phyloP scores from a whole-genome alignment of 2,888 invertebrate species.

The Diachrysia chrysitis region DNA sequence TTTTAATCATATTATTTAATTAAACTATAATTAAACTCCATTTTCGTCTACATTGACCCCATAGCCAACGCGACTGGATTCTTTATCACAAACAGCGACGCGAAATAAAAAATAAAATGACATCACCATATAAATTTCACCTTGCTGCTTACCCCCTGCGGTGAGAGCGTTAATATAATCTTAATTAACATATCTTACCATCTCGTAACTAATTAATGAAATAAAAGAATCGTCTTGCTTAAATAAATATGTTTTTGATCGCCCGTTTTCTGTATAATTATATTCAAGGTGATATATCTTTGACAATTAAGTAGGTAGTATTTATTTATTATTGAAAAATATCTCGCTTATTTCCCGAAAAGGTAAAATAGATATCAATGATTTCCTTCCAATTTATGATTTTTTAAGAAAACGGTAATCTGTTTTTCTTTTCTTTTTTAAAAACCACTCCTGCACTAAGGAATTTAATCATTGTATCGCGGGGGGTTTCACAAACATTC shows the following conservation, averaged over 20 bases:
- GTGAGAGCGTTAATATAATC: slow-evolving; percentile 50
- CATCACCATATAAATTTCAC: slow-evolving; percentile 43
- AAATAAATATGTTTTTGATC: slow-evolving; percentile 38
- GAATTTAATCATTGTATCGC: too few relatives aligned
- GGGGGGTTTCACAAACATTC: too few relatives aligned
- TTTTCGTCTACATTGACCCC: not conserved
- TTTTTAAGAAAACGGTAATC: too few relatives aligned
- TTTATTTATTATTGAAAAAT: not conserved
- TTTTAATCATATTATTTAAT: too few relatives aligned
- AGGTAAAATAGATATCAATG: too few relatives aligned
- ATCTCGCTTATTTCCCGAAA: too few relatives aligned
- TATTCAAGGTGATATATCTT: not conserved
- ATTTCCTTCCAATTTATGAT: too few relatives aligned
- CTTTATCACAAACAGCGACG: not conserved
- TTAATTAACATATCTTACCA: slow-evolving; percentile 40
- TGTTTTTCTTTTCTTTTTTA: too few relatives aligned
- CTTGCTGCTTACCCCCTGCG: slow-evolving; percentile 51
- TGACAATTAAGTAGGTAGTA: not conserved
- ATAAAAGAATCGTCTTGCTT: slow-evolving; percentile 15
- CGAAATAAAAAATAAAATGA: slow-evolving; percentile 1
- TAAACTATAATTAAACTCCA: not conserved
- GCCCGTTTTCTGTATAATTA: not conserved
- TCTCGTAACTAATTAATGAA: slow-evolving; percentile 42
- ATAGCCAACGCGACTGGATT: not conserved
- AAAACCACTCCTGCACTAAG: too few relatives aligned